Evolutionary conservation across 2,797 vertebrate genomes (phyloP).

Genomic region (Onychomys arenicola): DNA sequence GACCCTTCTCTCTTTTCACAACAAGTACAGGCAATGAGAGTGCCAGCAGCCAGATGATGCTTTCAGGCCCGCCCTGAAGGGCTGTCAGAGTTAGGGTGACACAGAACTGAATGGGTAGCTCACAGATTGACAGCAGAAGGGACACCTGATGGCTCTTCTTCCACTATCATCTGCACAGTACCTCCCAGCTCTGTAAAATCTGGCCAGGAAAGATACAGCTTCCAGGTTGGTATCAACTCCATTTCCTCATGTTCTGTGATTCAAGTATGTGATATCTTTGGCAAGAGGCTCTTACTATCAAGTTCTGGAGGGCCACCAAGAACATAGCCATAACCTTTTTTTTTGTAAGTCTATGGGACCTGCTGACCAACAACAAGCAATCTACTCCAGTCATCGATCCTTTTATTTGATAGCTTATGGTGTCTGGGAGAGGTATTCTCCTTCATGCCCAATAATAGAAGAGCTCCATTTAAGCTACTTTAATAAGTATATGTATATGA

Average conservation of each 20-base stretch:
- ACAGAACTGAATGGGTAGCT: not conserved
- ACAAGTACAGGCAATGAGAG: accelerated
- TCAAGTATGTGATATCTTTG: not conserved
- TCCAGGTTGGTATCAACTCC: not conserved
- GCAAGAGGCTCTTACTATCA: not conserved
- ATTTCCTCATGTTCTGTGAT: not conserved
- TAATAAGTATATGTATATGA: not conserved
- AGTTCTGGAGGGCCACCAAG: not conserved
- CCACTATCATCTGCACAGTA: too few species aligned
- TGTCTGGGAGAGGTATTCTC: not conserved
- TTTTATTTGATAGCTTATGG: not conserved
- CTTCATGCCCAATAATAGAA: not conserved
- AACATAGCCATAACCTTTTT: not conserved
- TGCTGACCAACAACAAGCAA: not conserved
- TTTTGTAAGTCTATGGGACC: not conserved
- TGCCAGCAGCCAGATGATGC: accelerated
- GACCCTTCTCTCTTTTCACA: accelerated
- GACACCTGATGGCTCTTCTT: not conserved
- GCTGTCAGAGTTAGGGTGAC: not conserved
- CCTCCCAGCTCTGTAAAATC: not conserved
- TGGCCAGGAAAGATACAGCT: too few species aligned
- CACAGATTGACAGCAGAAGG: not conserved
- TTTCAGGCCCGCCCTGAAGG: too few species aligned
- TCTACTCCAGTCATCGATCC: not conserved
- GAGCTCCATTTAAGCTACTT: not conserved